Evolutionary conservation across 2,797 vertebrate genomes (phyloP), one percentile per base, ranked within the genome.

Genomic region (Petrocephalus schoutedeni): DNA sequence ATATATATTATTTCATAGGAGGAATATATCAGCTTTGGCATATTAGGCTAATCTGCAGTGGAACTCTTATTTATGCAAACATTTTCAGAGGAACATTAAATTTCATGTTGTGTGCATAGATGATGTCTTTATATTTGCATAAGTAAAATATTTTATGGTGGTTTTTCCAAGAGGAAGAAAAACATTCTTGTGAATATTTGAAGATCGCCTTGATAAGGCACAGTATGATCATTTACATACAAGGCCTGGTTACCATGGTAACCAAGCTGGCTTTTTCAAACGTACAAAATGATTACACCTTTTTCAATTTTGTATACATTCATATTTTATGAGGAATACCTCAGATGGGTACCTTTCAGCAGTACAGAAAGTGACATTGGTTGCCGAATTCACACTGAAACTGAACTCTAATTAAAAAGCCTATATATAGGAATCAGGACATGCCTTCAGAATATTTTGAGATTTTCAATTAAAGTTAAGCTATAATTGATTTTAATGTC

Each of bases 181-280:
- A 51, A 82, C 10, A n/a, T 21, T 53, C 41, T 53, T 83, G 77
- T 83, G 77, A 83, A 83, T 83, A 83, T 83, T 53, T 83, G n/a
- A 82, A 83, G 45, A 49, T 83, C 45, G 49, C 77, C 77, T 21
- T 53, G 77, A 53, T 83, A 83, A 83, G 19, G 41, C 77, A 51
- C 77, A 49, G 49, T 83, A n/a, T 83, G 9, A 45, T 83, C 53
- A 83, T 83, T 83, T 83, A 53, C 36, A 83, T 51, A 83, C n/a
- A 83, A 83, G 77, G n/a, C 77, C 49, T 83, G 41, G 49, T 83
- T 83, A 83, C 77, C 77, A 83, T 83, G 77, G 77, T 45, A 83
- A 83, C 77, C 3, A 53, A 83, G 53, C 49, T 83, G 77, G 41
- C 77, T 45, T n/a, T 51, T 53, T 83, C 49, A 83, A 45, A 83